phyloP scores from a whole-genome alignment of 2,888 invertebrate species.

The Macaria notata region DNA sequence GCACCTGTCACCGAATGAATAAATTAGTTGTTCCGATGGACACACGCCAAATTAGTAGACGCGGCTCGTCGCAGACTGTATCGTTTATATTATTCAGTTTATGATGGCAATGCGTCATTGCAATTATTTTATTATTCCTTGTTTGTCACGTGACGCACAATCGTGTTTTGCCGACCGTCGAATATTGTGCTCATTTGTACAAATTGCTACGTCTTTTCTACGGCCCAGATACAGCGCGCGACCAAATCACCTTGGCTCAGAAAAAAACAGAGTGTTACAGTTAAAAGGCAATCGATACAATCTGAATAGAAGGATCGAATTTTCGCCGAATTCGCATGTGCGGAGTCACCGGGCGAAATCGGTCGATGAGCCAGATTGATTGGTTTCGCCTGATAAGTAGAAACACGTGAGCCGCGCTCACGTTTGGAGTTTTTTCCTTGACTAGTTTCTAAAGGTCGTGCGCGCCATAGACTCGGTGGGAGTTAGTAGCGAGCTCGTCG shows the following conservation, averaged over 20 bases:
- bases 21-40: slow-evolving; percentile 41
- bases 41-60: slow-evolving; percentile 44
- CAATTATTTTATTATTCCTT: slow-evolving; percentile 27
- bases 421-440: slow-evolving; percentile 16
- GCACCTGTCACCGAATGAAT: slow-evolving; percentile 38
- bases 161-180: slow-evolving; percentile 22
- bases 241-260: slow-evolving; percentile 8
- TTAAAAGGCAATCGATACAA: slow-evolving; percentile 3
- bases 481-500: neutral
- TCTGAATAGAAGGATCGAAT: slow-evolving; percentile 2
- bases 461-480: neutral
- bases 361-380: slow-evolving; percentile 23
- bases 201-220: slow-evolving; percentile 26
- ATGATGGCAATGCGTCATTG: slow-evolving; percentile 20
- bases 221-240: slow-evolving; percentile 28
- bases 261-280: neutral
- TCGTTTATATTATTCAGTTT: slow-evolving; percentile 13
- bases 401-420: slow-evolving; percentile 21
- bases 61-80: slow-evolving; percentile 18
- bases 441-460: slow-evolving; percentile 11
- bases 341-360: slow-evolving; percentile 11
- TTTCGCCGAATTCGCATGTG: slow-evolving; percentile 4
- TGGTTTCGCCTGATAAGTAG: slow-evolving; percentile 17
- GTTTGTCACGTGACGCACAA: slow-evolving; percentile 27
- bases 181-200: slow-evolving; percentile 26